Base-by-base conservation (phyloP, 2,888 invertebrate genomes). In the Pomacea canaliculata region DNA sequence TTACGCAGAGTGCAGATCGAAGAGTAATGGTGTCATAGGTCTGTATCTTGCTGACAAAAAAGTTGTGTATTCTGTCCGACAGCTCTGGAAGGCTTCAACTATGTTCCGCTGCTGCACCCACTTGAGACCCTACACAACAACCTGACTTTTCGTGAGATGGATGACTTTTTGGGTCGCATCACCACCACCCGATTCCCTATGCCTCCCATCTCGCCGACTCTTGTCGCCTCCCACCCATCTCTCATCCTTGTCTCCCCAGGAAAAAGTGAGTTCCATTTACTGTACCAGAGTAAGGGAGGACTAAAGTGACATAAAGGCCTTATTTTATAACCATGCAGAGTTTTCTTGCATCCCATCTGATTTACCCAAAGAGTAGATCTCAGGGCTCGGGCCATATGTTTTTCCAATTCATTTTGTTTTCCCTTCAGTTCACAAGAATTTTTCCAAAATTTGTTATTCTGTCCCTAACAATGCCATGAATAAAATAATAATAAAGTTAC, bases 121-220 rank as follows among this genome's bases (percentile, higher is more conserved):
- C 92, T 99, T 91, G 99, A 99, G 92, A 99, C 99, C 8, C 92
- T 99, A 79, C 99, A 99, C 93, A 99, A 99, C 92, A 96, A 97
- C 70, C 92, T 99, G 83, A 98, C 97, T 71, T 93, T 98, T 88
- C 94, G 95, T 67, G 97, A 98, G 90, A 92, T 99, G 86, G 98
- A 98, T 91, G 93, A 83, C 68, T 99, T 97, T 91, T 92, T 99
- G 90, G 96, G 96, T 87, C 94, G 94, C 85, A 96, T 97, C 93
- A 95, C 96, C 23, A 87, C 82, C n/a, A 82, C 81, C 59, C 83
- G 85, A 70, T 88, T 86, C 78, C 80, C 83, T 49, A 86, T 86
- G 19, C 87, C 88, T 1, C 82, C 84, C 12, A 81, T 85, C 18
- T 83, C 86, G 19, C 86, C 86, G n/a, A 67, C 65, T 18, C 73